Conservation (phyloP, 2,888 invertebrate genomes). For the Sicus ferrugineus region DNA sequence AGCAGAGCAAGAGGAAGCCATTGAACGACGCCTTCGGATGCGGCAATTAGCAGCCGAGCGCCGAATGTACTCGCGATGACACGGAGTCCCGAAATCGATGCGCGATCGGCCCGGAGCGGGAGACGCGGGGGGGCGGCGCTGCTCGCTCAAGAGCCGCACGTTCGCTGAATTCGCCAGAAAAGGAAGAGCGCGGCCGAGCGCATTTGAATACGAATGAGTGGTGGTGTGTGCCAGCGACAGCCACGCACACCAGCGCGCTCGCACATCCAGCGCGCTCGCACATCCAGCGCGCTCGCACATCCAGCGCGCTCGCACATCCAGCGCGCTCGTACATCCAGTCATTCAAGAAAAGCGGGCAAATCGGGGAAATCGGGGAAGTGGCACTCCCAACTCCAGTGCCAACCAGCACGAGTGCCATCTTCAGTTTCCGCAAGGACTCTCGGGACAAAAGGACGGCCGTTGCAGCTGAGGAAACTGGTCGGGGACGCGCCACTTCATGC, state of each 20-base stretch:
- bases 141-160: slow-evolving; percentile 58
- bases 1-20: not conserved
- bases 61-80: not conserved
- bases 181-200: slow-evolving; percentile 39
- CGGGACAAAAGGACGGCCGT: not conserved
- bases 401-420: slow-evolving; percentile 1
- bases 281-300: too few species aligned
- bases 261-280: not conserved
- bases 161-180: slow-evolving; percentile 42
- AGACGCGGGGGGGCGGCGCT: slow-evolving; percentile 27
- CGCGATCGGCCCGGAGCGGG: not conserved
- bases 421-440: not conserved
- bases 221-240: too few species aligned
- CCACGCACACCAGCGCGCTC: slow-evolving; percentile 31
- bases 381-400: too few species aligned
- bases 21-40: slow-evolving; percentile 24
- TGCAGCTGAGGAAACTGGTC: not conserved
- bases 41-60: slow-evolving; percentile 28
- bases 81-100: not conserved
- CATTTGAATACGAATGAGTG: too few species aligned
- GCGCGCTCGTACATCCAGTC: too few species aligned
- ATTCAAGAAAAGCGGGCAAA: too few species aligned
- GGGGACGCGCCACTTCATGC: slow-evolving; percentile 48
- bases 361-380: too few species aligned
- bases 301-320: too few species aligned